Conservation (phyloP, 2,888 invertebrate species). For the Drosophila macrothrix region DNA sequence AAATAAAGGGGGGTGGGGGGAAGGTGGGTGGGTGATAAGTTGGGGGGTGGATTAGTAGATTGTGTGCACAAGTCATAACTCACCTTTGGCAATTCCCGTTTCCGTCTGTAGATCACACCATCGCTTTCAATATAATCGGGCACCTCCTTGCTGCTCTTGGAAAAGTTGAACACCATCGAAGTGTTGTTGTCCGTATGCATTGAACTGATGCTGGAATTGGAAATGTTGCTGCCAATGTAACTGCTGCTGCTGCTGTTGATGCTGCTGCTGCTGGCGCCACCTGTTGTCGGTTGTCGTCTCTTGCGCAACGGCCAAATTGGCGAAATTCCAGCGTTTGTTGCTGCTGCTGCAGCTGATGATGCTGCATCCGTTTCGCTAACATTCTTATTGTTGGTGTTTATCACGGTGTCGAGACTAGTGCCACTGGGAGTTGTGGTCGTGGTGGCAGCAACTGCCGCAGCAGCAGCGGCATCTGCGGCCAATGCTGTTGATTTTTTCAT, state of each 20-base stretch:
- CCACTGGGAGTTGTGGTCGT: constrained; percentile 3
- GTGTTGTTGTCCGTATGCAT: constrained; percentile 87
- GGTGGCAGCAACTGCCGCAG: constrained; percentile 41
- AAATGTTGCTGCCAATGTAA: constrained; percentile 15
- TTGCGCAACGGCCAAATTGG: constrained; percentile 82
- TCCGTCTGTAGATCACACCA: constrained; percentile 90
- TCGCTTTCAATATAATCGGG: constrained; percentile 97
- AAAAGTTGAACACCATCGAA: constrained; percentile 94
- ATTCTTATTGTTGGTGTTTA: constrained; percentile 66
- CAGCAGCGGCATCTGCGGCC: constrained; percentile 56
- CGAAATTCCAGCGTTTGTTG: constrained; percentile 46
- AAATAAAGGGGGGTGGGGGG: neutral
- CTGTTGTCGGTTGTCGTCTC: constrained; percentile 61
- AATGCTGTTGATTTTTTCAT: constrained; percentile 86
- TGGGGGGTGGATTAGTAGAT: neutral
- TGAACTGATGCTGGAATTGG: constrained; percentile 15
- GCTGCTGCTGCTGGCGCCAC: constrained; percentile 45
- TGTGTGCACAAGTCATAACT: constrained; percentile 80
- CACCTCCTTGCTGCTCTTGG: constrained; percentile 91
- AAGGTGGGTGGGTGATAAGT: neutral
- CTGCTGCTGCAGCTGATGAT: constrained; percentile 39
- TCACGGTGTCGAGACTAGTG: constrained; percentile 82
- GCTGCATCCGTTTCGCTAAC: constrained; percentile 73
- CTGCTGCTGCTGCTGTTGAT: constrained; percentile 1
- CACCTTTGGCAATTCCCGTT: constrained; percentile 91